Conservation (phyloP, 1,140 invertebrate genomes). For the Tribolium madens region DNA sequence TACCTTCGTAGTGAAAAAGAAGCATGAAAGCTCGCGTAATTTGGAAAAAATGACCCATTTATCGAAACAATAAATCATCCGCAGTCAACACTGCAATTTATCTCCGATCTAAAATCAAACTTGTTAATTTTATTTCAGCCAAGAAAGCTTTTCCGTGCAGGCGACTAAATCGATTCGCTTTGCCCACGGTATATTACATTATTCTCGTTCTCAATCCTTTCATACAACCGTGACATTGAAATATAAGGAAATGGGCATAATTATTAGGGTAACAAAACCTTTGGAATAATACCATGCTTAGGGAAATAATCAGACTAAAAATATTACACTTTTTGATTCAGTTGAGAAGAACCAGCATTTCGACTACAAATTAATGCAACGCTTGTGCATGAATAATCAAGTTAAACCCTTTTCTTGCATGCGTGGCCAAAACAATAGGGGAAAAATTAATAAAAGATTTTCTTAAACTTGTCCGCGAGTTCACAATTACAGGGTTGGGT, state of each 20-base stretch:
- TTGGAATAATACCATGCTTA: not conserved
- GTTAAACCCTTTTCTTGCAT: conserved; percentile 25
- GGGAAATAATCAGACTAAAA: not conserved
- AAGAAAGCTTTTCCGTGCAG: conserved; percentile 50
- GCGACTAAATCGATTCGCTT: conserved; percentile 50
- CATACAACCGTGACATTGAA: conserved; percentile 18
- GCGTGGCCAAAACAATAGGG: conserved; percentile 24
- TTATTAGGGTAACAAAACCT: not conserved
- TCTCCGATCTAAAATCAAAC: conserved; percentile 51
- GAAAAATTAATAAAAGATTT: conserved; percentile 35
- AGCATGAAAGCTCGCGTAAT: conserved; percentile 36
- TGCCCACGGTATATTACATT: conserved; percentile 43
- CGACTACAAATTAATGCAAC: conserved; percentile 18
- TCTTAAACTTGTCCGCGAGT: not conserved
- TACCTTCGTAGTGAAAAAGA: not conserved
- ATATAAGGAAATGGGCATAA: conserved; percentile 8
- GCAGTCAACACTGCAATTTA: conserved; percentile 53
- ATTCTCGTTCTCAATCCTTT: conserved; percentile 5
- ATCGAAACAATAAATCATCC: conserved; percentile 52
- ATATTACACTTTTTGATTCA: not conserved
- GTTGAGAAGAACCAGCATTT: not conserved
- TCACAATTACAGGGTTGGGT: conserved; percentile 28
- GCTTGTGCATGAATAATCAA: conserved; percentile 12
- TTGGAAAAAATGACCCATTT: conserved; percentile 39
- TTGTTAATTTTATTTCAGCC: conserved; percentile 52